Conservation (phyloP, 2,797 vertebrate species). For the Carduelis carduelis region DNA sequence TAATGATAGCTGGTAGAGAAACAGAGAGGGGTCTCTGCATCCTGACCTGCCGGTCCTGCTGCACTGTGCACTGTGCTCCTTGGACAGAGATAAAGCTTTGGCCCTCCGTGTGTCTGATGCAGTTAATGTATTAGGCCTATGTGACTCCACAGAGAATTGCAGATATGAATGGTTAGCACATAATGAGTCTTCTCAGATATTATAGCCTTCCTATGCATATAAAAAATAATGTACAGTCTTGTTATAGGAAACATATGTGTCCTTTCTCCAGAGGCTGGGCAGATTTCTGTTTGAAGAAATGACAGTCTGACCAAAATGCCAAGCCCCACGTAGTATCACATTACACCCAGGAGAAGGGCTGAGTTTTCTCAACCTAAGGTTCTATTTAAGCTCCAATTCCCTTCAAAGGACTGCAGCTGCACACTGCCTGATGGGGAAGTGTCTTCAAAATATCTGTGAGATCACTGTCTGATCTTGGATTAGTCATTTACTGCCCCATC, state of each 20-base stretch:
- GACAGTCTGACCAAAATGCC: slow-evolving; percentile 59
- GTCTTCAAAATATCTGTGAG: slow-evolving; percentile 43
- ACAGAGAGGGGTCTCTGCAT: background rate
- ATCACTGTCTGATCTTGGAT: slow-evolving; percentile 30
- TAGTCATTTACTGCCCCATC: background rate
- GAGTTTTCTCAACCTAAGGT: slow-evolving; percentile 24
- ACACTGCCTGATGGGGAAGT: slow-evolving; percentile 5
- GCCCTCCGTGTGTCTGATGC: background rate
- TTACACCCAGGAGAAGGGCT: slow-evolving; percentile 63
- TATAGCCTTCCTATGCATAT: slow-evolving; percentile 61
- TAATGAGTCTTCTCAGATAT: slow-evolving; percentile 71
- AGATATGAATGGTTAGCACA: slow-evolving; percentile 39
- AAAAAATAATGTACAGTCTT: slow-evolving; percentile 65
- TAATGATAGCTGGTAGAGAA: background rate
- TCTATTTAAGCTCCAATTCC: slow-evolving; percentile 8
- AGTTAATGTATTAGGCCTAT: slow-evolving; percentile 2
- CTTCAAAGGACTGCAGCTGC: slow-evolving; percentile 61
- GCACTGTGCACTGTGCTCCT: accelerated
- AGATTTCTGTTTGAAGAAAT: slow-evolving; percentile 63
- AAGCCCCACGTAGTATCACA: slow-evolving; percentile 21
- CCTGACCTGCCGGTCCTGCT: accelerated
- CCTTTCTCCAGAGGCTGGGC: slow-evolving; percentile 28
- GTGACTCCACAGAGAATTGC: background rate
- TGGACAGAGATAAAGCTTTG: background rate
- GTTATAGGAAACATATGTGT: slow-evolving; percentile 67